These are phyloP conservation scores for Cyphomyrus plagiostoma DNA, from an alignment of 2,113 vertebrate genomes.

Conservation along the genomic window DNA sequence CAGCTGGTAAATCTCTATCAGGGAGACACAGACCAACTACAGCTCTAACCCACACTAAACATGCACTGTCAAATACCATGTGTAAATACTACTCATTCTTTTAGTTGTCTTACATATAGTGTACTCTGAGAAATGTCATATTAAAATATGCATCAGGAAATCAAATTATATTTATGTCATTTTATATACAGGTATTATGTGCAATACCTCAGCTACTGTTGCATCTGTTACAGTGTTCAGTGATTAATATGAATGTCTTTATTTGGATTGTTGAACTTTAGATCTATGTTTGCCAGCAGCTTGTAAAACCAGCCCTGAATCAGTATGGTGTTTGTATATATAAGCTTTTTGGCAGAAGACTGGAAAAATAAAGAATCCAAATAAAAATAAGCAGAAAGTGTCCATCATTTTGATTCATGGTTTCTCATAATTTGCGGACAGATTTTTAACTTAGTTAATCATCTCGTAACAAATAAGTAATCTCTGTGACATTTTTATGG, in stretches of 20 bases:
- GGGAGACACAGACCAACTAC: background rate
- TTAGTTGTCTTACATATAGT: slow-evolving; percentile 17
- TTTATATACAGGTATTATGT: slow-evolving; percentile 42
- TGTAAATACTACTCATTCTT: slow-evolving; percentile 8
- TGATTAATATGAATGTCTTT: slow-evolving; percentile 27
- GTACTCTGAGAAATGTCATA: slow-evolving; percentile 28
- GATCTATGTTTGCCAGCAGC: slow-evolving; percentile 35
- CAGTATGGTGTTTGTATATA: slow-evolving; percentile 45
- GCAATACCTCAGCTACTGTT: slow-evolving; percentile 23
- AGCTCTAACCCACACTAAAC: background rate
- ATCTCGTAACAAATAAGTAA: background rate
- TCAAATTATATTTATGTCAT: slow-evolving; percentile 27
- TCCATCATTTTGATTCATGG: background rate
- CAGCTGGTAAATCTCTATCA: background rate
- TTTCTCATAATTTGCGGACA: background rate
- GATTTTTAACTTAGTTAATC: background rate
- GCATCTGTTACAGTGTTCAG: slow-evolving; percentile 23
- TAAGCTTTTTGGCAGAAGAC: slow-evolving; percentile 37
- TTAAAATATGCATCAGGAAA: slow-evolving; percentile 34
- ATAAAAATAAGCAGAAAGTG: slow-evolving; percentile 22
- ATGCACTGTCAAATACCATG: background rate
- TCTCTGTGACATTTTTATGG: background rate
- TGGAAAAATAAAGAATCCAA: slow-evolving; percentile 43
- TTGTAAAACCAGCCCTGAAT: slow-evolving; percentile 34
- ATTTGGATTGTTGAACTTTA: slow-evolving; percentile 31